phyloP scores from a whole-genome alignment of 2,797 vertebrate species.

The Sebastes minor region DNA sequence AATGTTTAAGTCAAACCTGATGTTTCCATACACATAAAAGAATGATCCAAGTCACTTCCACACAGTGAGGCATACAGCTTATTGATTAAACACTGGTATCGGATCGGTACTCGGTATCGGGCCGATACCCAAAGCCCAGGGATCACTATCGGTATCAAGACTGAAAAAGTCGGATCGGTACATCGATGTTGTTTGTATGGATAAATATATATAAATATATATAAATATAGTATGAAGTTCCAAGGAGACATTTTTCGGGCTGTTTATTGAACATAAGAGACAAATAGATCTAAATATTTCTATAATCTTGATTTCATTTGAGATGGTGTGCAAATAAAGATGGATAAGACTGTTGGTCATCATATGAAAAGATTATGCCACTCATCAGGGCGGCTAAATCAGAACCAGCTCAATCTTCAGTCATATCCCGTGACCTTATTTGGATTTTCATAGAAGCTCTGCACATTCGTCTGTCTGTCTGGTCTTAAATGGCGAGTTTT shows the following conservation, averaged over 20 bases:
- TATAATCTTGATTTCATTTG: slow-evolving; percentile 8
- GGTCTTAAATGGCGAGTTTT: slow-evolving; percentile 31
- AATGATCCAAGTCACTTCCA: too few relatives aligned
- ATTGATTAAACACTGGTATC: too few relatives aligned
- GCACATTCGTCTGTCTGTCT: not conserved
- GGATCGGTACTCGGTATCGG: too few relatives aligned
- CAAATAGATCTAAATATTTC: not conserved
- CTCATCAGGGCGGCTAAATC: slow-evolving; percentile 7
- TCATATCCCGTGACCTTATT: slow-evolving; percentile 3
- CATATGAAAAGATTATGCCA: not conserved
- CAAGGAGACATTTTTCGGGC: not conserved
- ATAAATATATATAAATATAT: not conserved
- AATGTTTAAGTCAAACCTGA: too few relatives aligned
- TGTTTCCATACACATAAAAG: too few relatives aligned
- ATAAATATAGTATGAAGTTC: not conserved
- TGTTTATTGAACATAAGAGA: not conserved
- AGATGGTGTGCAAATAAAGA: slow-evolving; percentile 6
- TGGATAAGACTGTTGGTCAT: not conserved
- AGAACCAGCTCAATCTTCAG: slow-evolving; percentile 12
- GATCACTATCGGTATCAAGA: too few relatives aligned
- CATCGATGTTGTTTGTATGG: too few relatives aligned
- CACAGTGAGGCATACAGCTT: too few relatives aligned
- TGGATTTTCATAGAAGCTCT: not conserved
- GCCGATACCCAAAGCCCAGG: too few relatives aligned
- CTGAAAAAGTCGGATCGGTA: too few relatives aligned